A percentile compares a stretch with the other conserved stretches of the same genome.
These are phyloP conservation scores for Rattus norvegicus DNA, from an alignment of 2,113 vertebrate genomes.

Conservation along the genomic window DNA sequence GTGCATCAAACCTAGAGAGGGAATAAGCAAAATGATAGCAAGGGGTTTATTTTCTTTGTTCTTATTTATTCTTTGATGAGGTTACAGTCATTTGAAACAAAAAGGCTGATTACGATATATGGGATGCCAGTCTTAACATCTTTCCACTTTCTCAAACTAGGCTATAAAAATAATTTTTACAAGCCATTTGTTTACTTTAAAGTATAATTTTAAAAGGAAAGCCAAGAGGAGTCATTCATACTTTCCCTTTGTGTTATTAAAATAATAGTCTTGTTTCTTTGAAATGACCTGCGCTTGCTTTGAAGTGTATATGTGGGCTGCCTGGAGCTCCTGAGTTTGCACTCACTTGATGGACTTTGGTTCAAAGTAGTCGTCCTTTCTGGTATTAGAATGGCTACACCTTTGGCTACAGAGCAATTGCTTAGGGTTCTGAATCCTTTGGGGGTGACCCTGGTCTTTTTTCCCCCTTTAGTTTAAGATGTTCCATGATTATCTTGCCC, in stretches of 20 bases:
- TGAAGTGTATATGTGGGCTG: background rate
- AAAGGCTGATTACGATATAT: background rate
- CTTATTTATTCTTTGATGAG: conserved; percentile 14
- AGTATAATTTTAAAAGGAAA: conserved; percentile 34
- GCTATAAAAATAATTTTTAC: background rate
- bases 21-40: background rate
- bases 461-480: background rate
- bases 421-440: background rate
- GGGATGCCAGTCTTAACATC: background rate
- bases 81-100: background rate
- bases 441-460: background rate
- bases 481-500: background rate
- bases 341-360: background rate
- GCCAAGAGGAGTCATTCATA: background rate
- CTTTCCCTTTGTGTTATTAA: background rate
- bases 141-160: background rate
- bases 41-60: background rate
- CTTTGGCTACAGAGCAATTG: background rate
- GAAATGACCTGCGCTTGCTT: background rate
- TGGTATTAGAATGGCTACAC: background rate
- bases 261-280: background rate
- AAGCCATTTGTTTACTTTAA: conserved; percentile 16
- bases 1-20: background rate
- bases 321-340: background rate
- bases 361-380: background rate